Conservation (phyloP, 2,888 invertebrate genomes). For the Drosophila eohydei region DNA sequence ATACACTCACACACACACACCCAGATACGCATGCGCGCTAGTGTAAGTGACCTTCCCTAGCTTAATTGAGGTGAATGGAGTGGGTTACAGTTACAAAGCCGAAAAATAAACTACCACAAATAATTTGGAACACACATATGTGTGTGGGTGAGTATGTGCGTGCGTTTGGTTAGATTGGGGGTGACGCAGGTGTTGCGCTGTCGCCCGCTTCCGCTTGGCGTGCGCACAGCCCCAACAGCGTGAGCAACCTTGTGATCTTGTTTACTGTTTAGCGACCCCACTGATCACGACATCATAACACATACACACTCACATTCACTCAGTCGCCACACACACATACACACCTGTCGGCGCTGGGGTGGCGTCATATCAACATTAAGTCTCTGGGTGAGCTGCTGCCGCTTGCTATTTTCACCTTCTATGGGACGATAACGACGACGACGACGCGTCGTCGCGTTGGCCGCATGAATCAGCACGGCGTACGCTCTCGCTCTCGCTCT, state of each 20-base stretch:
- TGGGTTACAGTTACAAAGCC: constrained; percentile 50
- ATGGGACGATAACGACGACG: constrained; percentile 48
- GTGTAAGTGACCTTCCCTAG: constrained; percentile 61
- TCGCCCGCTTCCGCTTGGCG: constrained; percentile 77
- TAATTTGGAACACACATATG: constrained; percentile 44
- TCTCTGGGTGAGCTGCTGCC: constrained; percentile 58
- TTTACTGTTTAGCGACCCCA: constrained; percentile 80
- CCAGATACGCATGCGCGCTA: background rate
- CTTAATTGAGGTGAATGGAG: constrained; percentile 54
- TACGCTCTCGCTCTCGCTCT: constrained; percentile 23
- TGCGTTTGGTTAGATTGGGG: constrained; percentile 30
- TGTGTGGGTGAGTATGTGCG: background rate
- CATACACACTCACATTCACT: constrained; percentile 13
- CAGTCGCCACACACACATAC: constrained; percentile 13
- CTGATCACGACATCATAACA: constrained; percentile 59
- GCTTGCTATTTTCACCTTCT: constrained; percentile 76
- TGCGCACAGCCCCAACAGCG: constrained; percentile 67
- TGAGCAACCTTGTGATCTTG: constrained; percentile 80
- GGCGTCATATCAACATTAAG: constrained; percentile 72
- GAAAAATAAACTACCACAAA: constrained; percentile 32
- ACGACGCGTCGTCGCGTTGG: constrained; percentile 67
- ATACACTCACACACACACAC: background rate
- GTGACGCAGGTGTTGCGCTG: constrained; percentile 58
- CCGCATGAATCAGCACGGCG: constrained; percentile 74
- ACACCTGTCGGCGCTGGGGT: constrained; percentile 73